Evolutionary conservation across 2,888 invertebrate genomes (phyloP).

Genomic region (Lucinisca nassula): DNA sequence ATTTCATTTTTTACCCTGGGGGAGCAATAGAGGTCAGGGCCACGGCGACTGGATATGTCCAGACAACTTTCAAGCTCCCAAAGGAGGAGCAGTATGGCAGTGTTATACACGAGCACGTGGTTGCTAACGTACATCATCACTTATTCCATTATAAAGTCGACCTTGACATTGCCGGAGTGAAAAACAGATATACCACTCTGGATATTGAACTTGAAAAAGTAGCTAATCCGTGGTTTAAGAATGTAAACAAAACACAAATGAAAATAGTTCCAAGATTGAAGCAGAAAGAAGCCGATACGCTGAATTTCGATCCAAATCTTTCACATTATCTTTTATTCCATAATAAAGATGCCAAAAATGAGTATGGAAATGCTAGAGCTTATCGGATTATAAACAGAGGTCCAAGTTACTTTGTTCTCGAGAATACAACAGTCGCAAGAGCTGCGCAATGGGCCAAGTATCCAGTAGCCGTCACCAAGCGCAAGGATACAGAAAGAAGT

Average conservation of each 20-base stretch:
- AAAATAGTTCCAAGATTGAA: conserved; percentile 65
- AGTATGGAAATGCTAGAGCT: conserved; percentile 59
- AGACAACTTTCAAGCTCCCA: conserved; percentile 68
- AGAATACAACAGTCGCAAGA: conserved; percentile 44
- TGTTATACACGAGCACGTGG: conserved; percentile 65
- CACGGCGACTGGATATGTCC: conserved; percentile 79
- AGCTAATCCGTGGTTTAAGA: conserved; percentile 52
- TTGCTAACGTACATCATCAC: conserved; percentile 80
- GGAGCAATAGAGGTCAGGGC: conserved; percentile 79
- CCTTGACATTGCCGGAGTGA: conserved; percentile 77
- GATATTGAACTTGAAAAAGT: conserved; percentile 63
- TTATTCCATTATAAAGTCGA: conserved; percentile 82
- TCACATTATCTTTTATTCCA: conserved; percentile 54
- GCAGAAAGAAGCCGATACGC: conserved; percentile 66
- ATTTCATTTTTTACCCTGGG: conserved; percentile 81
- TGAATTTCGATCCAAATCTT: background rate
- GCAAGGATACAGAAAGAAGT: conserved; percentile 76
- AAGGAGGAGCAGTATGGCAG: conserved; percentile 72
- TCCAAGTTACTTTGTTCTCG: conserved; percentile 72
- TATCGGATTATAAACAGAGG: conserved; percentile 75
- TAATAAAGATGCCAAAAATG: conserved; percentile 26
- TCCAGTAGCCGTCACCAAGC: conserved; percentile 78
- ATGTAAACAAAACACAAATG: conserved; percentile 64
- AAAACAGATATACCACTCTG: conserved; percentile 73
- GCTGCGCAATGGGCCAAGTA: conserved; percentile 78